These are phyloP conservation scores for Ips nitidus DNA, from an alignment of 1,140 invertebrate genomes.

Conservation along the genomic window DNA sequence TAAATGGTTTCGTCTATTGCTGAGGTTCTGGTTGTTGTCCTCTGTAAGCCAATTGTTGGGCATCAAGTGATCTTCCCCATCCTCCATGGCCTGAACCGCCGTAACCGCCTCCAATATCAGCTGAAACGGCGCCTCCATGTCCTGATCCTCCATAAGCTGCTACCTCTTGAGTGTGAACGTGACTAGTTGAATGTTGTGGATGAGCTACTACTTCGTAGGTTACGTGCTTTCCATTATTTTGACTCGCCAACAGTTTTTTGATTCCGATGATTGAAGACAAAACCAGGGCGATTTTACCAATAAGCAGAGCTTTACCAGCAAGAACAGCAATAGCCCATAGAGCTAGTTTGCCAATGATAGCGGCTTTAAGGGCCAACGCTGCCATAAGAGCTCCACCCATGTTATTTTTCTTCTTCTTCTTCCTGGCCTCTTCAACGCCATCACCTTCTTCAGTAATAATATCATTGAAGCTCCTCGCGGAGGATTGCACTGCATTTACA, in stretches of 20 bases:
- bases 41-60: constrained; percentile 73
- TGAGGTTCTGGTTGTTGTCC: constrained; percentile 57
- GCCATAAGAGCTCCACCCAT: constrained; percentile 73
- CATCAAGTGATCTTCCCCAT: constrained; percentile 72
- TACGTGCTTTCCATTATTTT: constrained; percentile 72
- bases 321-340: constrained; percentile 79
- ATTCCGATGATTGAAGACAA: constrained; percentile 78
- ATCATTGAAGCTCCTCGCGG: constrained; percentile 75
- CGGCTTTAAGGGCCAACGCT: constrained; percentile 73
- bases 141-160: constrained; percentile 55
- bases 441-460: constrained; percentile 63
- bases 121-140: constrained; percentile 57
- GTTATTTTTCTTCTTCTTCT: constrained; percentile 71
- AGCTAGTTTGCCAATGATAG: constrained; percentile 72
- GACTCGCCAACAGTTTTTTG: constrained; percentile 70
- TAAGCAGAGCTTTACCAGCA: constrained; percentile 79
- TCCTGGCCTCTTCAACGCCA: constrained; percentile 64
- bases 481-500: constrained; percentile 73
- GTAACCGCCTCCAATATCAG: constrained; percentile 57
- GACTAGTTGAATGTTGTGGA: constrained; percentile 72
- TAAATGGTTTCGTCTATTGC: constrained; percentile 12
- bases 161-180: constrained; percentile 63
- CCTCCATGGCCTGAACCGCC: constrained; percentile 61
- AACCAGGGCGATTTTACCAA: constrained; percentile 81
- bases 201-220: constrained; percentile 83